Evolutionary conservation across 2,113 vertebrate species (phyloP), one percentile per base, ranked within the genome.

Genomic region (Podarcis muralis): DNA sequence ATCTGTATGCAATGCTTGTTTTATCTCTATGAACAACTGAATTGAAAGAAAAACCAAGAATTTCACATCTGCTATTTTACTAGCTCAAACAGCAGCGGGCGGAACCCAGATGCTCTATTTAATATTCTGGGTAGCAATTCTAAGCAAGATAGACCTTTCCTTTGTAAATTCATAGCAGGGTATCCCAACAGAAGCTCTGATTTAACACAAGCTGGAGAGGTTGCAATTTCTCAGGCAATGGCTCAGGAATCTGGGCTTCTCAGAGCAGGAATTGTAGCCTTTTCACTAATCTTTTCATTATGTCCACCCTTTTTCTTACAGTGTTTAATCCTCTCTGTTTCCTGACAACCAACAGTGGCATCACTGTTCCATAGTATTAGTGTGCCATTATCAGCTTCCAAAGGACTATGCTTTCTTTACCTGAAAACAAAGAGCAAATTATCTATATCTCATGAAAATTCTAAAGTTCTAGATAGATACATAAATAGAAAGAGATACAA

Each of bases 91-190:
- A 90, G 84, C 93, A 93, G 91, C 68, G 89, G 3, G 43, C 43
- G 82, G 89, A 69, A 85, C 90, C 76, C 23, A 89, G 95, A 96
- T 62, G 90, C 77, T 82, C 74, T 87, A 81, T 88, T 90, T 89
- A 12, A 88, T 93, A 90, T 91, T 94, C 92, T 92, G 89, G 77
- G 87, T 86, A 87, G 77, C 53, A 30, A 30, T 87, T 1, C 83
- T 18, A 35, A 89, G 59, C 84, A 82, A 95, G 86, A 78, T 91
- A 16, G 0, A 94, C 93, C 85, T 94, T 95, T 95, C 88, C 87
- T 95, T 93, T 87, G 79, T 90, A 90, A 92, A 95, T 94, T 95
- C 96, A 93, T 92, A 92, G 91, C 91, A 93, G 90, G 86, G 90
- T 92, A 94, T 90, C 90, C 93, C 94, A 93, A 93, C 92, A 95